Evolutionary conservation across 2,113 vertebrate species (phyloP), one percentile per base, ranked within the genome.

Genomic region (Pseudois nayaur): DNA sequence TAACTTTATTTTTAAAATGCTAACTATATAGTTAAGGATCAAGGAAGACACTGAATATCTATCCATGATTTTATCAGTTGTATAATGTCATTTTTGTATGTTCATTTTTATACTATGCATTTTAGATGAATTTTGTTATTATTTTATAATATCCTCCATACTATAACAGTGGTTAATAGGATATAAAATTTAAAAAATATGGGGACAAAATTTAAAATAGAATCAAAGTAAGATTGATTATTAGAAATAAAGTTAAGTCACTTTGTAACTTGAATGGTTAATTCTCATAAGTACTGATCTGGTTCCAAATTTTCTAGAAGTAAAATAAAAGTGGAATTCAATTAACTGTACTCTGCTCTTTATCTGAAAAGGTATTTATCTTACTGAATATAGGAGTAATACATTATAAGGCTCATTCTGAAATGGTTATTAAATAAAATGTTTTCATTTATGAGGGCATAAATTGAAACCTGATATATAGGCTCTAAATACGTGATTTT

Each of bases 311-410:
- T 89, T 97, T 87, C 40, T 57, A 87, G 23, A 74, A 86, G 12
- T 27, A 92, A 90, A 84, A 45, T 62, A 62, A 60, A 95, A 97
- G 15, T 82, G n/a, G 45, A 89, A 91, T 23, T 60, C 78, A 97
- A 14, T 64, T 40, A 93, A 87, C 60, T 81, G n/a, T 57, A 23
- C 3, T 74, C n/a, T 91, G 25, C 7, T 45, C 83, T 94, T 54
- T 50, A 94, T 97, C 9, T 93, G 54, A 90, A 89, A 23, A 96
- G n/a, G 55, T 31, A 31, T 82, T 76, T 81, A 29, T 81, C 48
- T 91, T 91, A 62, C 9, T 87, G 23, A 82, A 87, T 67, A 82
- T 16, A 87, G 8, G 21, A 87, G 1, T 13, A 79, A 57, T 48
- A 50, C 13, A 95, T 64, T 67, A 71, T 54, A 59, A 17, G 11